Evolutionary conservation across 2,888 invertebrate genomes (phyloP).

Genomic region (Perdita meconis): DNA sequence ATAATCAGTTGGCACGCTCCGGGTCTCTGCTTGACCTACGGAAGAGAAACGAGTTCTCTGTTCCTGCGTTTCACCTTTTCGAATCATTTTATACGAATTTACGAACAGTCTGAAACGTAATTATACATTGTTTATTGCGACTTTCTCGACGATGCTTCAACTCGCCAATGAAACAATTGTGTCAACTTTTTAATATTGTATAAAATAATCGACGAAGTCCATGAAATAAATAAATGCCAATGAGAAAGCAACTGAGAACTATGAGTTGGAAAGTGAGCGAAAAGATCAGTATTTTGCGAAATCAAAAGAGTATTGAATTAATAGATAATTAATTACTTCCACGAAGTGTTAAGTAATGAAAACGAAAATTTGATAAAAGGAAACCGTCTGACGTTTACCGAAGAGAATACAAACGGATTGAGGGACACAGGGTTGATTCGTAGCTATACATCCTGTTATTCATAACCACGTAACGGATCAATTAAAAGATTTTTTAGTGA

Average conservation of each 20-base stretch:
- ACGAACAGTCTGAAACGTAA: not conserved
- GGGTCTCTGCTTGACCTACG: not conserved
- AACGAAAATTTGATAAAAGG: not conserved
- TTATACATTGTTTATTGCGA: not conserved
- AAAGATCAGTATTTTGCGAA: not conserved
- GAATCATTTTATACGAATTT: not conserved
- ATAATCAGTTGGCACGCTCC: not conserved
- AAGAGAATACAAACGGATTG: not conserved
- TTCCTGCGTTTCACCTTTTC: not conserved
- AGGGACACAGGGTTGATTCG: slow-evolving; percentile 49
- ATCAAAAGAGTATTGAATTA: not conserved
- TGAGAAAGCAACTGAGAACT: no score
- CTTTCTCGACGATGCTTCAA: not conserved
- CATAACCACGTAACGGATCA: slow-evolving; percentile 9
- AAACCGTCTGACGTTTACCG: not conserved
- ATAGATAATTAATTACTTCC: not conserved
- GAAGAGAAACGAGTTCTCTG: not conserved
- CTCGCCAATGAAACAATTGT: no score
- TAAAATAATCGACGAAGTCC: no score
- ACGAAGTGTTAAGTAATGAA: not conserved
- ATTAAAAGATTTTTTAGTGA: slow-evolving; percentile 4
- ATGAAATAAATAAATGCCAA: no score
- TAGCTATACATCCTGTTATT: slow-evolving; percentile 20
- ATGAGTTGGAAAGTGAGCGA: no score
- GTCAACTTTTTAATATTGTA: no score